Conservation (phyloP, 2,113 vertebrate genomes). For the Falcunculus frontatus region DNA sequence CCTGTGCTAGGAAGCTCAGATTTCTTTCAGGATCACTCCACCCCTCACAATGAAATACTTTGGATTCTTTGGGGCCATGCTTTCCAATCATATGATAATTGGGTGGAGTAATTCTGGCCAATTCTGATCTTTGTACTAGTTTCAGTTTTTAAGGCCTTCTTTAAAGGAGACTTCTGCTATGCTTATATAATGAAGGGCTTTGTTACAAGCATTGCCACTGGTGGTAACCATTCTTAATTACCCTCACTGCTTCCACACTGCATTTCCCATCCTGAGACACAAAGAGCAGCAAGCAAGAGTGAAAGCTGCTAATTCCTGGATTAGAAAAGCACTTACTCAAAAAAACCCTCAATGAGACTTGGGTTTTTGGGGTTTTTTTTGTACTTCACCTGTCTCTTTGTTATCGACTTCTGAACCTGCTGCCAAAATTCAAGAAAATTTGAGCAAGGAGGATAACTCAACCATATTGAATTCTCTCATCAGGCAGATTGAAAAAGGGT, state of each 20-base stretch:
- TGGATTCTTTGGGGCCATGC: accelerated
- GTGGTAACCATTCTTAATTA: background rate
- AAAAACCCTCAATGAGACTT: accelerated
- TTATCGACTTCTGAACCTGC: background rate
- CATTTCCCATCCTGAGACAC: background rate
- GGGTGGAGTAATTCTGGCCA: background rate
- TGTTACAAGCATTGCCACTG: background rate
- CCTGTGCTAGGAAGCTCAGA: background rate
- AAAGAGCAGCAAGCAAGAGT: background rate
- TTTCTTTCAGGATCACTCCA: background rate
- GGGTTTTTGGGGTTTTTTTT: background rate
- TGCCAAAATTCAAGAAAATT: background rate
- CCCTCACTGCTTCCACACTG: background rate
- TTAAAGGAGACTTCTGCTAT: background rate
- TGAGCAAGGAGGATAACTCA: background rate
- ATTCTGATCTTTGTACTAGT: background rate
- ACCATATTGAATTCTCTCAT: background rate
- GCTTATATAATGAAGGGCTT: background rate
- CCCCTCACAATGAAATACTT: background rate
- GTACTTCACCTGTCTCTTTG: background rate
- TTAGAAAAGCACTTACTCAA: background rate
- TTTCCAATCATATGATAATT: background rate
- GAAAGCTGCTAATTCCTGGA: background rate
- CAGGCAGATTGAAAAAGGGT: background rate
- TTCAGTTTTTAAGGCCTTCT: background rate